Base-by-base conservation (phyloP, 1,140 invertebrate genomes). In the Bombus confusus region DNA sequence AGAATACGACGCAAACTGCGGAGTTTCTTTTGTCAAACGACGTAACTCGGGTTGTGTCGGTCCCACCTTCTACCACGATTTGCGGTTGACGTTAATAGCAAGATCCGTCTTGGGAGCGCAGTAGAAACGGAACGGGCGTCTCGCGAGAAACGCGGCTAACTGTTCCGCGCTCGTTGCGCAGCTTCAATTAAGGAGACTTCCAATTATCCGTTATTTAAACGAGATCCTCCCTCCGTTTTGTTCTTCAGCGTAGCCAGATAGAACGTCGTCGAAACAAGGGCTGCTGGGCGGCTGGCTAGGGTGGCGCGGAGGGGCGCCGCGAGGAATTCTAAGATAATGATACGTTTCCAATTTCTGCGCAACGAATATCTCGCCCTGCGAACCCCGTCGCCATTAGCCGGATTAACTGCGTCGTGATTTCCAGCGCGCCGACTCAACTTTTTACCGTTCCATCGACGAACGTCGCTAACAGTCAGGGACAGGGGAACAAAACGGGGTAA, bases 171-270 rank as follows among this genome's bases (percentile, higher is more conserved):
- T 90, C 90, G 80, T 81, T 78, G 86, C 88, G 87, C 87, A 80
- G 87, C 91, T 93, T 93, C 92, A 93, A 93, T 94, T 94, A 94
- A 94, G 91, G 89, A 88, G 88, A 88, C 91, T 91, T 88, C 91
- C 91, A 93, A 93, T 94, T 94, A 94, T 94, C 91, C 88, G 91
- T 93, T 94, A 94, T 93, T 94, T 93, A 94, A 93, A 93, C 93
- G 91, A 94, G 88, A 77, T 83, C 84, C 72, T 73, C 64, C 78
- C 83, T 78, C 66, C 74, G 85, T 83, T 86, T 86, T 76, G 80
- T 86, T 72, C 80, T 85, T 81, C 59, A 39, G n/a, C 76, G 76
- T 34, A 47, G 84, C 41, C 13, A 22, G 71, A 57, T 68, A 47
- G 66, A 80, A 80, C 41, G 52, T 3, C 64, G 62, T 34, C 39